These are phyloP conservation scores for Apamea sordens DNA, from an alignment of 2,888 invertebrate genomes.

Conservation along the genomic window DNA sequence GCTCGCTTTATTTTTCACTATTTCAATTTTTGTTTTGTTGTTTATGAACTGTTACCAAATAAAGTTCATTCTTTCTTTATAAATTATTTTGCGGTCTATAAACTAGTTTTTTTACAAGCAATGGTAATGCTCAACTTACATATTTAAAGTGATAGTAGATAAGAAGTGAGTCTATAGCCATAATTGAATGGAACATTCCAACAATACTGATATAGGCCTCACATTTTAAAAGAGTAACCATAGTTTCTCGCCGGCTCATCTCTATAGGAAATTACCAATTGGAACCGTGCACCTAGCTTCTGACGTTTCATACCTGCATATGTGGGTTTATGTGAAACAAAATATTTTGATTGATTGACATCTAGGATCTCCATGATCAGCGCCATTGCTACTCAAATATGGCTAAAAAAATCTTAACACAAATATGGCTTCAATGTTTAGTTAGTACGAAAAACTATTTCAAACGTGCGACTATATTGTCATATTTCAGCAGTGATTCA, in stretches of 20 bases:
- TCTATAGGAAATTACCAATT: too few species aligned
- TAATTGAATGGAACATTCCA: background rate
- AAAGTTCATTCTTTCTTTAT: background rate
- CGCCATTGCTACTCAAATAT: background rate
- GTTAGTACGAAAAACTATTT: background rate
- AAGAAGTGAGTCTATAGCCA: background rate
- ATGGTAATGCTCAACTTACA: background rate
- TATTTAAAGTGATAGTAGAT: background rate
- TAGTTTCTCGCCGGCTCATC: too few species aligned
- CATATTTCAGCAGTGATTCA: conserved; percentile 14
- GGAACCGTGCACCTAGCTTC: too few species aligned
- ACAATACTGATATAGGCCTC: background rate
- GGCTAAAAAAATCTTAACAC: background rate
- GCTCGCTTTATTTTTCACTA: background rate
- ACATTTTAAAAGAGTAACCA: too few species aligned
- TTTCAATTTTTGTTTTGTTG: background rate
- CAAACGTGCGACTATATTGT: background rate
- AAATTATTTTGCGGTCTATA: background rate
- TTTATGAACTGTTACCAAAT: background rate
- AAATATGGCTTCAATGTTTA: background rate
- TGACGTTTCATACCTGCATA: too few species aligned
- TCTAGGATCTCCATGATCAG: background rate
- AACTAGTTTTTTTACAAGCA: background rate
- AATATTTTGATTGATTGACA: too few species aligned
- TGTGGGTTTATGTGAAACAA: too few species aligned